Base-by-base conservation (phyloP, 2,888 invertebrate genomes). In the Anoplius nigerrimus region DNA sequence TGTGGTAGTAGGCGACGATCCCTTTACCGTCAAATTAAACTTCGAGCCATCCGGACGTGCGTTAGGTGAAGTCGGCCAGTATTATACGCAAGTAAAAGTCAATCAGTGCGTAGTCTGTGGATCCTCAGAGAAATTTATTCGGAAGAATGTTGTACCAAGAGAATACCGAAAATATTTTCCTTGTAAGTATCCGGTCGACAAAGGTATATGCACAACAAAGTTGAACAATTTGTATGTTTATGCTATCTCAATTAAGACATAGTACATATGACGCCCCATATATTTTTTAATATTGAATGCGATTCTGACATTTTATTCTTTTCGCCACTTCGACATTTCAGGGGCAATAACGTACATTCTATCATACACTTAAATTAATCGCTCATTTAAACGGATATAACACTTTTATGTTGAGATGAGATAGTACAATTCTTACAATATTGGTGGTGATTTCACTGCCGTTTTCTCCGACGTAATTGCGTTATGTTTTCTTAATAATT, bases 81-180 rank as follows among this genome's bases (percentile, higher is more conserved):
- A 94, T 88, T 95, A 95, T 85, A 91, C 92, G 70, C 91, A 91
- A 59, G 90, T 91, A 2, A 95, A 95, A 82, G 90, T 92, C 71
- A 95, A 95, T 88, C 91, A 91, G 52, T 96, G 96, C 84, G 95
- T 95, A 0, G 95, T 95, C 0, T 96, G 96, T 84, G 96, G 95
- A 0, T 85, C 89, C 6, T 88, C 88, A 0, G 92, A 94, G 75
- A 92, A 93, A 0, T 94, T 93, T 81, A 92, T 94, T 62, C 89
- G 94, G 20, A 96, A 96, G 88, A 94, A 94, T 79, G 92, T 96
- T n/a, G 93, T 96, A 42, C 96, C 96, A 0, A 91, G 93, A 65
- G 95, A 96, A 87, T 96, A 96, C 83, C 91, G 95, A 72, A 95
- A 92, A 89, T 92, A 92, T 75, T 94, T 95, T 76, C 94, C 94